Evolutionary conservation across 1,140 invertebrate species (phyloP), one percentile per base, ranked within the genome.

Genomic region (Gryon sp.): DNA sequence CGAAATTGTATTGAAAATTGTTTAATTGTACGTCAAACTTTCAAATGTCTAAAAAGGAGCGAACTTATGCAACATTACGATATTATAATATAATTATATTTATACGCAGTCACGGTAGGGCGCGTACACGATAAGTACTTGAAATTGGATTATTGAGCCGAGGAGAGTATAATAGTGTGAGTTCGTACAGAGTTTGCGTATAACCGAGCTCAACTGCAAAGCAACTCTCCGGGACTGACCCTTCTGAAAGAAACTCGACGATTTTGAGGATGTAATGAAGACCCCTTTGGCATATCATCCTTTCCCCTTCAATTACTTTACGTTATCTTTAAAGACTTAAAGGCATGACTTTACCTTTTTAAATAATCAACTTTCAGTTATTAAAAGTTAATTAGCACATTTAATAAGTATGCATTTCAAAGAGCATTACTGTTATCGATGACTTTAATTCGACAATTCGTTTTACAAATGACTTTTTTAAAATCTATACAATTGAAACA

Each of bases 121-220:
- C 43, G 19, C 19, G 52, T 48, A 40, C 43, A 32, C 32, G 63
- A 48, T 68, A 68, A 68, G 50, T 57, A 40, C 50, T 57, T 57
- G 30, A 28, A 57, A 68, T 57, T 68, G 28, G 63, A 68, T 68
- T 68, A 68, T 68, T 68, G 52, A 68, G 43, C 41, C 32, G 32
- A 9, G 22, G 20, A 55, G 36, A n/a, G n/a, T 68, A 68, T 68
- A 48, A 57, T 48, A 24, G 50, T 20, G 4, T 16, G 48, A 66
- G 38, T 55, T 66, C 28, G 20, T 38, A 36, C 40, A 34, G 52
- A 68, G 63, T 57, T 68, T 57, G 63, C 63, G 43, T 68, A 68
- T 34, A 46, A 46, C 43, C 43, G 6, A 50, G 41, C 11, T 50
- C n/a, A 20, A 30, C 28, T 30, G 8, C 43, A 38, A 63, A 63